Base-by-base conservation (phyloP, 2,113 vertebrate genomes). In the Nipponia nippon region DNA sequence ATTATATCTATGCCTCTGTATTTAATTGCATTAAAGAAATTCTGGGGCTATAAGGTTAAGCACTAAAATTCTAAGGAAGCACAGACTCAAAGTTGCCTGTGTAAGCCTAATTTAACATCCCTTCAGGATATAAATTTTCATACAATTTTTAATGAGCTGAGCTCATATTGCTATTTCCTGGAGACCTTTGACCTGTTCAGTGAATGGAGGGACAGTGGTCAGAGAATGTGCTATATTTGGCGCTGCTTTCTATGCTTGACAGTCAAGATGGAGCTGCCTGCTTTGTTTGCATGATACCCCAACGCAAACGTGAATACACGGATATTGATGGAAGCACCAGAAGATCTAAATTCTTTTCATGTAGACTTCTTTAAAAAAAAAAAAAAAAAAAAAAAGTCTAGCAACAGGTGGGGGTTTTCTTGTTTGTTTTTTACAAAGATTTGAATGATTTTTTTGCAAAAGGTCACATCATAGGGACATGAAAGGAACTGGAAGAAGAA, bases 131-230 rank as follows among this genome's bases (percentile, higher is more conserved):
- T 23, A 53, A 71, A 63, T 95, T 96, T 97, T 94, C 91, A 58
- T 97, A 47, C 36, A 52, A 55, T 25, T 94, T 96, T 96, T 97
- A 96, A 97, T 96, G 95, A 96, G 91, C 94, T 90, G 82, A 95
- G 92, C 82, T 95, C 78, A 34, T 77, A 29, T 52, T 34, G 92
- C 87, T 70, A 1, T 91, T 96, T 96, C 82, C 91, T 53, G 70
- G 67, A 65, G 94, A 95, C 93, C 97, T 94, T 94, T 96, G 93
- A 82, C 75, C 91, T 36, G 38, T 59, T 73, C 87, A 50, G 66
- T 72, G 87, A 85, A 87, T 76, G 73, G 91, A 77, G 80, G 89
- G 94, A 73, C 93, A 80, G 82, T 70, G 91, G 93, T 91, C 73
- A 80, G 87, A 85, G 75, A 50, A 86, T 17, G 42, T n/a, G 84